Conservation (phyloP, 2,797 vertebrate genomes). For the Enoplosus armatus region DNA sequence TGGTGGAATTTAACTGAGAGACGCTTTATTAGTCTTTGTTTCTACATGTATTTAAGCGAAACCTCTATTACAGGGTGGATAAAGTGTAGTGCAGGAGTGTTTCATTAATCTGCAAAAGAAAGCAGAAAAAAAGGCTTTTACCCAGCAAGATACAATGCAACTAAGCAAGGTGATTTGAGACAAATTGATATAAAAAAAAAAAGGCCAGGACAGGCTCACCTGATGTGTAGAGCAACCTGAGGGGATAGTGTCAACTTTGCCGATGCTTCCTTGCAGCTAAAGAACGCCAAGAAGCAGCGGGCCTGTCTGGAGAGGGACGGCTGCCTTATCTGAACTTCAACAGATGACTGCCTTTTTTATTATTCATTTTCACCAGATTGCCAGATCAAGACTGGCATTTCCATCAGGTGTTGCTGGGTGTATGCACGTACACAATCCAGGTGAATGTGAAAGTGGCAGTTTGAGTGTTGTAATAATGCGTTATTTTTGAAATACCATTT, state of each 20-base stretch:
- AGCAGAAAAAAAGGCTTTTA: conserved; percentile 10
- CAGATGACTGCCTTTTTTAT: conserved; percentile 60
- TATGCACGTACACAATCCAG: conserved; percentile 21
- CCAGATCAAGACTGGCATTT: conserved; percentile 70
- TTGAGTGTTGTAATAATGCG: conserved; percentile 30
- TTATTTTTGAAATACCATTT: conserved; percentile 52
- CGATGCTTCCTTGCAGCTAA: conserved; percentile 42
- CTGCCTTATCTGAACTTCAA: conserved; percentile 67
- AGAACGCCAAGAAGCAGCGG: conserved; percentile 51
- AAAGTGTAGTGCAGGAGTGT: too few species aligned
- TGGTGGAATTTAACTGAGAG: conserved; percentile 4
- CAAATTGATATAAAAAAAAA: conserved; percentile 25
- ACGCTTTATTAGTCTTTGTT: conserved; percentile 8
- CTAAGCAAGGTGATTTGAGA: conserved; percentile 7
- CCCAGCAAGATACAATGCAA: conserved; percentile 9
- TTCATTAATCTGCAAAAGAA: conserved; percentile 21
- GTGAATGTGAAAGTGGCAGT: conserved; percentile 14
- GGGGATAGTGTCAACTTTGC: conserved; percentile 67
- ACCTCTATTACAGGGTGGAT: background rate
- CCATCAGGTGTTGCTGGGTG: conserved; percentile 50
- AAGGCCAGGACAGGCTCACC: conserved; percentile 34
- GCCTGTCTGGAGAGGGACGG: conserved; percentile 50
- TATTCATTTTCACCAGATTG: conserved; percentile 67
- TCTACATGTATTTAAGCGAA: background rate
- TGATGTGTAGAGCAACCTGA: conserved; percentile 59